Evolutionary conservation across 1,140 invertebrate genomes (phyloP), one percentile per base, ranked within the genome.

Genomic region (Caenorhabditis remanei): DNA sequence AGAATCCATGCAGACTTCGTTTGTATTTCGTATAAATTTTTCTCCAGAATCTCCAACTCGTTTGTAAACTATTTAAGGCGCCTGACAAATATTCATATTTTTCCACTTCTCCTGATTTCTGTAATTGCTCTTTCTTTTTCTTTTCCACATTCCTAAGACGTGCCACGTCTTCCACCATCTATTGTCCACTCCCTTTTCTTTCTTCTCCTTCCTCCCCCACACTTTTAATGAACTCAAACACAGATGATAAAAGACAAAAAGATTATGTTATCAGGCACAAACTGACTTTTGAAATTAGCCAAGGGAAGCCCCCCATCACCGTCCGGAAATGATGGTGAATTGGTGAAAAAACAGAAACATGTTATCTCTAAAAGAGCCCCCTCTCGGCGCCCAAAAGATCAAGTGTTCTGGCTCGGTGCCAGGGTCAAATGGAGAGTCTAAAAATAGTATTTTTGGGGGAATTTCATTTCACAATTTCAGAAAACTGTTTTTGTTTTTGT

Each of bases 261-360:
- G 41, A 71, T 46, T 71, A 43, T 71, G 21, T 79, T 79, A 79
- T 79, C 71, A 71, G n/a, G 7, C 14, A 32, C 14, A 71, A 46
- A 53, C 46, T 24, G 53, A 50, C 71, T 50, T 79, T 79, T 41
- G 16, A 71, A 71, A 71, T 71, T 71, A 19, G 16, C 9, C 21
- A 71, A 9, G 71, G 71, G 46, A 53, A 79, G 21, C 43, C 71
- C 46, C 46, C 65, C 13, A 24, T 19, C 32, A 32, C 32, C n/a
- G 63, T 79, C 71, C 71, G 71, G 71, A 79, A 79, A 79, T 79
- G 71, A 79, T 79, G 71, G 32, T 40, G 32, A 32, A 32, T 32
- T 32, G 32, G 24, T 11, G 24, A 50, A 46, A 19, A 46, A 13
- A 46, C 71, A 50, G n/a, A n/a, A 79, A 79, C 71, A 79, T 79